Conservation (phyloP, 64 coral and sea anemone genomes). For the Actinia equina region DNA sequence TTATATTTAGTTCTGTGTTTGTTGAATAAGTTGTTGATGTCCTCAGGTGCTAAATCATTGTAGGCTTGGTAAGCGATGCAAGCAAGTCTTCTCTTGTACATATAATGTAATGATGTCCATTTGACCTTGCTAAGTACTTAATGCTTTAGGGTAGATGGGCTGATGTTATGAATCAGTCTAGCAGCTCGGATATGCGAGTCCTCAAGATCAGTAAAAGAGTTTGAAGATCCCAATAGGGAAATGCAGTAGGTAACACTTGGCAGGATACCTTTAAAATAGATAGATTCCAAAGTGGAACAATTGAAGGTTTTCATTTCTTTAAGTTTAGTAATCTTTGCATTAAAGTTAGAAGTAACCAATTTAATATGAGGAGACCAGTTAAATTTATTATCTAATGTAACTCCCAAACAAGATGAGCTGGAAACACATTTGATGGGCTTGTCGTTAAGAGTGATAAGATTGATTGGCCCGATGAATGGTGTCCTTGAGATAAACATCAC, state of each 20-base stretch:
- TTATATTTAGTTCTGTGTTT: slow-evolving; percentile 30
- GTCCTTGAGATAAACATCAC: neutral
- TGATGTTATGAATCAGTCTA: slow-evolving; percentile 43
- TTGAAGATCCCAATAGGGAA: slow-evolving; percentile 25
- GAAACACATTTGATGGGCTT: slow-evolving; percentile 3
- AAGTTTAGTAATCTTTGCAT: neutral
- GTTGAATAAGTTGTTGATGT: slow-evolving; percentile 1
- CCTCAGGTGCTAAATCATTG: too few species aligned
- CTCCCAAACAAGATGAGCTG: slow-evolving; percentile 10
- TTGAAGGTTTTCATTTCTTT: slow-evolving; percentile 17
- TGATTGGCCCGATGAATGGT: slow-evolving; percentile 12
- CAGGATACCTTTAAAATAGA: slow-evolving; percentile 23
- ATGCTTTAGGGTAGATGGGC: neutral
- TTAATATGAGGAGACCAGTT: slow-evolving; percentile 21
- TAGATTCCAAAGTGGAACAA: slow-evolving; percentile 20
- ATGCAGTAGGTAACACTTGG: slow-evolving; percentile 22
- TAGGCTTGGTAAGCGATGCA: too few species aligned
- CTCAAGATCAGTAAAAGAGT: neutral
- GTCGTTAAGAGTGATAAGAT: neutral
- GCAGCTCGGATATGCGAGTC: slow-evolving; percentile 22
- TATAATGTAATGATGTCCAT: slow-evolving; percentile 20
- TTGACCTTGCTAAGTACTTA: slow-evolving; percentile 26
- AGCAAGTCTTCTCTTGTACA: too few species aligned
- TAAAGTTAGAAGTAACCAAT: neutral
- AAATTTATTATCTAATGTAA: slow-evolving; percentile 32